A percentile compares a stretch with the other conserved stretches of the same genome.
Evolutionary conservation across 2,888 invertebrate genomes (phyloP).

Genomic region (Leptopilina myrica): DNA sequence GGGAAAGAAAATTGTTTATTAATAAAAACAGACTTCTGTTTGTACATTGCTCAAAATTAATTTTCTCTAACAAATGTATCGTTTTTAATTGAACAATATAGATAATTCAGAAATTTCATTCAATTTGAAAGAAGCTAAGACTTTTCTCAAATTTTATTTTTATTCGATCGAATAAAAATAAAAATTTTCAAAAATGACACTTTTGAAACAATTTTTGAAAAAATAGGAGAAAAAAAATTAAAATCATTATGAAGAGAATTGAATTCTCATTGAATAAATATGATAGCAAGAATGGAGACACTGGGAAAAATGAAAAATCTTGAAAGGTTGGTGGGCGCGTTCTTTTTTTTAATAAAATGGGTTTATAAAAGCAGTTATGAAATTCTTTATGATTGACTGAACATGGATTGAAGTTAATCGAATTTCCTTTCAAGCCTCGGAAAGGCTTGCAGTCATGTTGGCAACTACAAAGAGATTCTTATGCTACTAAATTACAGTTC

Average conservation of each 20-base stretch:
- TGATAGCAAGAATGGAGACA: background rate
- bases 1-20: no score
- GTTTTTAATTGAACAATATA: no score
- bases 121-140: no score
- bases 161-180: no score
- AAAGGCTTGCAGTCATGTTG: background rate
- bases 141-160: no score
- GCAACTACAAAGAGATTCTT: slow-evolving; percentile 13
- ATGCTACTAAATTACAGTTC: slow-evolving; percentile 3
- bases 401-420: slow-evolving; percentile 18
- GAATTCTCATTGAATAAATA: background rate
- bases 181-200: no score
- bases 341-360: background rate
- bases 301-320: slow-evolving; percentile 3
- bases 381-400: slow-evolving; percentile 22
- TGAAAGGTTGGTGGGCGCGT: background rate
- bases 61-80: no score
- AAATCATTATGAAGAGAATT: background rate
- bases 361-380: slow-evolving; percentile 23
- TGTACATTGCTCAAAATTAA: no score
- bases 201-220: no score
- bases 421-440: slow-evolving; percentile 12
- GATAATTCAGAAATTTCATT: no score
- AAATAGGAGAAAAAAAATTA: no score
- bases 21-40: no score